Evolutionary conservation across 1,140 invertebrate genomes (phyloP).

Genomic region (Meloidogyne chitwoodi): DNA sequence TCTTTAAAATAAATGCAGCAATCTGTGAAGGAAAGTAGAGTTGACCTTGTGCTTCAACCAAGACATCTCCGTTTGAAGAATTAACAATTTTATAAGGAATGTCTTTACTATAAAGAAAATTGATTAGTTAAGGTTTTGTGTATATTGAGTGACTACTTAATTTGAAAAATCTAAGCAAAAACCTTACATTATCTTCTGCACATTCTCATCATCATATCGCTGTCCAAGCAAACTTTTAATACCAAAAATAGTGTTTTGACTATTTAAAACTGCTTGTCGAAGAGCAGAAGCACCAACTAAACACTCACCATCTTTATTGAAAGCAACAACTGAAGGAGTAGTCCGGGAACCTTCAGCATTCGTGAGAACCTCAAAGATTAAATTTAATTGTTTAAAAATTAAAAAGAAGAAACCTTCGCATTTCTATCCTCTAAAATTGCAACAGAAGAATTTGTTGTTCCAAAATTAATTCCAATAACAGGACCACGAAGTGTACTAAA

Average conservation of each 20-base stretch:
- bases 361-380: constrained; percentile 75
- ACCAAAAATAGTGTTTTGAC: constrained; percentile 93
- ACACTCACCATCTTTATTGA: constrained; percentile 77
- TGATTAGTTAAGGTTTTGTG: neutral
- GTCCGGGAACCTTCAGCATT: constrained; percentile 89
- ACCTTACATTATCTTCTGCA: constrained; percentile 85
- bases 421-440: constrained; percentile 92
- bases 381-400: neutral
- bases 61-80: constrained; percentile 93
- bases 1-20: constrained; percentile 84
- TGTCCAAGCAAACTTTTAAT: constrained; percentile 95
- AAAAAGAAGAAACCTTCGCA: no score
- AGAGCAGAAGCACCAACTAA: constrained; percentile 96
- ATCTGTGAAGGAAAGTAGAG: constrained; percentile 90
- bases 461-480: constrained; percentile 94
- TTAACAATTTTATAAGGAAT: constrained; percentile 93
- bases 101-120: constrained; percentile 70
- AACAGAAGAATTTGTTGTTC: constrained; percentile 94
- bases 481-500: constrained; percentile 66
- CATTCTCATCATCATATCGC: constrained; percentile 87
- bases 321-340: constrained; percentile 91
- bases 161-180: constrained; percentile 10
- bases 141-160: neutral
- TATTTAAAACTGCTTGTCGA: constrained; percentile 95
- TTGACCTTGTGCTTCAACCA: constrained; percentile 91